These are phyloP conservation scores for Noctilio leporinus DNA, from an alignment of 2,113 vertebrate species.

Conservation along the genomic window DNA sequence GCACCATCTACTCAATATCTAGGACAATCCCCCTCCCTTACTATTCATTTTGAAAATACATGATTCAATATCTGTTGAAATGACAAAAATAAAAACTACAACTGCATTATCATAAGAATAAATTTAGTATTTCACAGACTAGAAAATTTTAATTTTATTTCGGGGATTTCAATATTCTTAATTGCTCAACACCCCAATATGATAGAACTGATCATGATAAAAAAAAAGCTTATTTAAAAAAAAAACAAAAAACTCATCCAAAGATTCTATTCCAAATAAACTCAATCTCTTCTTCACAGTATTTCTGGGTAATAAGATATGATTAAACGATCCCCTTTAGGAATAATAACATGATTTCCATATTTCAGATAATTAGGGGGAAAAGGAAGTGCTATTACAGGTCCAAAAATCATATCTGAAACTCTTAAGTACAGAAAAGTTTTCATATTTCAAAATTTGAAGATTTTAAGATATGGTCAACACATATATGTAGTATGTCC, in stretches of 20 bases:
- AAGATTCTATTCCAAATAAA: slow-evolving; percentile 13
- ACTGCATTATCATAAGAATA: neutral
- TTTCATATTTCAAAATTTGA: neutral
- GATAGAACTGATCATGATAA: neutral
- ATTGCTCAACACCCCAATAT: neutral
- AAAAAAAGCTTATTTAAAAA: neutral
- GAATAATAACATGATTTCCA: neutral
- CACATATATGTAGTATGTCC: neutral
- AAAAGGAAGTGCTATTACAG: neutral
- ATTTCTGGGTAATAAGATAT: neutral
- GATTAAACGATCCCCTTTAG: neutral
- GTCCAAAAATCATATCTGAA: neutral
- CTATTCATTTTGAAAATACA: neutral
- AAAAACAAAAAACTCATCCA: neutral
- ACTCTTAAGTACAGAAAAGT: neutral
- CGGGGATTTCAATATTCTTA: neutral
- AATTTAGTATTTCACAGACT: neutral
- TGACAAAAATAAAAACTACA: neutral
- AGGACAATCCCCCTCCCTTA: neutral
- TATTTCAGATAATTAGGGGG: neutral
- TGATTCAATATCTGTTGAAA: neutral
- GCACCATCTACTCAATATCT: neutral
- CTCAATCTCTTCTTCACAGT: neutral
- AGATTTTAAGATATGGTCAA: neutral
- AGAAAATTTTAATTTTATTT: slow-evolving; percentile 9